phyloP scores from a whole-genome alignment of 2,797 vertebrate genomes.

The Podarcis siculus region DNA sequence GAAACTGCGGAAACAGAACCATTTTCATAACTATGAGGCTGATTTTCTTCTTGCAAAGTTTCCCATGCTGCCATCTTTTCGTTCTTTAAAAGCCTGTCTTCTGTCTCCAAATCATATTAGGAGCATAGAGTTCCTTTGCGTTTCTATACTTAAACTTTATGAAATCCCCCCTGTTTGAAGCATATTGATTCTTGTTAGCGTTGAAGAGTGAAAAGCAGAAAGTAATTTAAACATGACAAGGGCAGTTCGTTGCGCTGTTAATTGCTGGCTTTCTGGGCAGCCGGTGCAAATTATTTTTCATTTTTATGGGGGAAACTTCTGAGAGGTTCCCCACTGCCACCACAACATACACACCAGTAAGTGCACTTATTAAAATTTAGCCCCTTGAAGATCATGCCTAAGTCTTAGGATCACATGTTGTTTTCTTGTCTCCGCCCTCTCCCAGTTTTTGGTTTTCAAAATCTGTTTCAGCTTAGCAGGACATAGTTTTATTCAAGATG shows the following conservation, averaged over 20 bases:
- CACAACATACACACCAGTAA: slow-evolving; percentile 22
- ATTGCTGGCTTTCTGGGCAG: slow-evolving; percentile 41
- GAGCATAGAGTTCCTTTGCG: slow-evolving; percentile 35
- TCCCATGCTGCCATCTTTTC: slow-evolving; percentile 29
- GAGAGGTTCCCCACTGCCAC: slow-evolving; percentile 38
- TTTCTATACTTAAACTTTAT: slow-evolving; percentile 34
- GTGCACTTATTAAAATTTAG: slow-evolving; percentile 57
- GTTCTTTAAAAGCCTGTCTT: slow-evolving; percentile 41
- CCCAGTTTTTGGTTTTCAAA: slow-evolving; percentile 42
- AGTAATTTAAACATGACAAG: slow-evolving; percentile 62
- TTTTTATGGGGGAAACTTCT: slow-evolving; percentile 52
- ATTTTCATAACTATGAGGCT: slow-evolving; percentile 31
- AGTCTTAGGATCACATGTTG: slow-evolving; percentile 52
- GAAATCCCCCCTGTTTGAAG: slow-evolving; percentile 41
- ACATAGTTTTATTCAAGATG: slow-evolving; percentile 52
- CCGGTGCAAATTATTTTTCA: slow-evolving; percentile 60
- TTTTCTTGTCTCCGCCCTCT: slow-evolving; percentile 23
- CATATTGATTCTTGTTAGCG: slow-evolving; percentile 61
- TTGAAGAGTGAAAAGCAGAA: slow-evolving; percentile 52
- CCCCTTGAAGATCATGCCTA: slow-evolving; percentile 36
- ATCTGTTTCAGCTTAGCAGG: slow-evolving; percentile 63
- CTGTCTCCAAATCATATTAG: slow-evolving; percentile 44
- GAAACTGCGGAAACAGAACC: background rate
- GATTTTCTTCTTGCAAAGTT: slow-evolving; percentile 41
- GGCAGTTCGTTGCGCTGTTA: slow-evolving; percentile 48